Base-by-base conservation (phyloP, 1,140 invertebrate genomes). In the Metaphire vulgaris region DNA sequence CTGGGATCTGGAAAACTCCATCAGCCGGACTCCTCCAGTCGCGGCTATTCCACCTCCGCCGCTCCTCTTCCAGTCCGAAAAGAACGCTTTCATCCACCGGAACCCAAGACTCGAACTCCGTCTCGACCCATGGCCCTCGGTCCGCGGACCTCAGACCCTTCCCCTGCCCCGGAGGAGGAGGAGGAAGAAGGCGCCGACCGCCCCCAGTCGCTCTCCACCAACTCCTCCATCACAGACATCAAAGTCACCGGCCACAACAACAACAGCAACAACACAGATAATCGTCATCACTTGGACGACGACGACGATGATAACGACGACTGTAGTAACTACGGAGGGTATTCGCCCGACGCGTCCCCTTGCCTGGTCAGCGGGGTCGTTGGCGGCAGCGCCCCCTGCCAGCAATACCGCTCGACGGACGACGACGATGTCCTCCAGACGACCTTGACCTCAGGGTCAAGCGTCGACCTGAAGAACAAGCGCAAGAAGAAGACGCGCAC, bases 401-500 rank as follows among this genome's bases (percentile, higher is more conserved):
- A 21, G 6, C 41, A 56, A 6, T 21, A 56, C 41, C 21, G 41
- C 41, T 21, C 21, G 6, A 21, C 6, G 41, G 41, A 56, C 6
- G 41, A 21, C 21, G n/a, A n/a, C n/a, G n/a, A n/a, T n/a, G 41
- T 12, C 6, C 6, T 56, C 41, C 41, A 56, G 41, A 12, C 41
- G 41, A 12, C 41, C 41, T 56, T 56, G 41, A n/a, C 2, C n/a
- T 26, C 67, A 14, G 67, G 41, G 21, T n/a, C n/a, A n/a, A 12
- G 41, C 65, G 65, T 34, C 69, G 69, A 29, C 28, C 29, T 28
- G 34, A 78, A 72, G 14, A 33, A 33, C 33, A 64, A 67, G 33
- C 89, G 96, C 69, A 99, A 99, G 89, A 99, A 99, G 89, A 99
- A 99, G 85, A 99, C 96, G 0, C 88, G 97, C 72, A 99, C 97